These are phyloP conservation scores for Bactericera cockerelli DNA, from an alignment of 1,140 invertebrate species.

Conservation along the genomic window DNA sequence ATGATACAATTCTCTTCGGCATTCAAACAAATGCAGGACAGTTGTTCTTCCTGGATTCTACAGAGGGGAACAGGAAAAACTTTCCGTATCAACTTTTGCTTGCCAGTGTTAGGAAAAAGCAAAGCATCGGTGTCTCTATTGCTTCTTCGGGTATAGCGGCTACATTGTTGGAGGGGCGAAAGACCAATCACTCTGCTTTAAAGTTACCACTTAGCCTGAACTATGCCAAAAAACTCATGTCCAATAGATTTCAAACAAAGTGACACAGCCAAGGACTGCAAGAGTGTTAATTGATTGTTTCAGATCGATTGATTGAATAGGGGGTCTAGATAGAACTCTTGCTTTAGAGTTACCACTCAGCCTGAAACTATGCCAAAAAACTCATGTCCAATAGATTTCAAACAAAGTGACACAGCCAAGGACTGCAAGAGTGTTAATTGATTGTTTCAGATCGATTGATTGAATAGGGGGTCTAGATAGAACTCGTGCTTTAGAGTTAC, in stretches of 20 bases:
- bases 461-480: too few relatives aligned
- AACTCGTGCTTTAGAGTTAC: too few relatives aligned
- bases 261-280: too few relatives aligned
- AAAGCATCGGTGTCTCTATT: conserved; percentile 13
- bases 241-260: not conserved
- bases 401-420: conserved; percentile 9
- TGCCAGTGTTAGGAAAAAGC: conserved; percentile 5
- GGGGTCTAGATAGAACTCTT: too few relatives aligned
- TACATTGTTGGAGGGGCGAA: conserved; percentile 21
- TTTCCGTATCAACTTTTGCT: conserved; percentile 19
- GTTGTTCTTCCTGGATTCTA: conserved; percentile 24
- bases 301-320: too few relatives aligned
- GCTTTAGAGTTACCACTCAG: conserved; percentile 18
- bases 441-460: conserved; percentile 10
- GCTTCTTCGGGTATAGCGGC: conserved; percentile 26
- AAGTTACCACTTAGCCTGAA: conserved; percentile 8
- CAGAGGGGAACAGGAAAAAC: conserved; percentile 27
- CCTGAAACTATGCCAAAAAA: too few relatives aligned
- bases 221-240: too few relatives aligned
- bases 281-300: conserved; percentile 8
- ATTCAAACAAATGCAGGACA: too few relatives aligned
- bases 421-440: not conserved
- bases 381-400: not conserved
- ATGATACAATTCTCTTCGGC: too few relatives aligned
- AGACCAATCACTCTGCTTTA: conserved; percentile 24